Evolutionary conservation across 1,140 invertebrate species (phyloP), one percentile per base, ranked within the genome.

Genomic region (Frieseomelitta varia): DNA sequence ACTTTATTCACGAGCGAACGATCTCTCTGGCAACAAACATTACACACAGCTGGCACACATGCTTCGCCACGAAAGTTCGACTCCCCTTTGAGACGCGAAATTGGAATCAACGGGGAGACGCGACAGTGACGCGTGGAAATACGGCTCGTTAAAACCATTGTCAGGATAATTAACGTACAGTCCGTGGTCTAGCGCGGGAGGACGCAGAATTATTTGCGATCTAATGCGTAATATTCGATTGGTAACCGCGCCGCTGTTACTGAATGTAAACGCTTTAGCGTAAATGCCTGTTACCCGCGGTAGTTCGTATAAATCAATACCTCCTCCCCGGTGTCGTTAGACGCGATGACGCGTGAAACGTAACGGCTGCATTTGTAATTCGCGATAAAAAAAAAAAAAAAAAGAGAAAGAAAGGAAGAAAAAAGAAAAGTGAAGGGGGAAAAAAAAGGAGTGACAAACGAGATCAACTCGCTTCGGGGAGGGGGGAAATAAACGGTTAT

Each of bases 291-390:
- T 67, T 34, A 27, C n/a, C 14, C 69, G n/a, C 39, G 39, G 39
- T 53, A 47, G 69, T 51, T 27, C 47, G 47, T 51, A n/a, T n/a
- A 72, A 72, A 72, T 72, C 69, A 53, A 69, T 69, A 69, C 3
- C n/a, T 27, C 14, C 10, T 4, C 24, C 21, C 1, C 6, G 47
- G 11, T 27, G 47, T 72, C 69, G 47, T 72, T 72, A 47, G 24
- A 71, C 24, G 68, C 69, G 47, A 72, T 53, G 69, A 72, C 69
- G 69, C 69, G 24, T 51, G 47, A 27, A n/a, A 27, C 69, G 69
- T 19, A 51, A 17, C 47, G 47, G 34, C n/a, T 53, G 47, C 39
- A 17, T 72, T 27, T 72, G 12, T 51, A 71, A 71, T 47, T 47
- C 47, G 34, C 67, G 67, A 69, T 39, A 63, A 63, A 63, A 56